Evolutionary conservation across 2,888 invertebrate genomes (phyloP).

Genomic region (Nudaria mundana): DNA sequence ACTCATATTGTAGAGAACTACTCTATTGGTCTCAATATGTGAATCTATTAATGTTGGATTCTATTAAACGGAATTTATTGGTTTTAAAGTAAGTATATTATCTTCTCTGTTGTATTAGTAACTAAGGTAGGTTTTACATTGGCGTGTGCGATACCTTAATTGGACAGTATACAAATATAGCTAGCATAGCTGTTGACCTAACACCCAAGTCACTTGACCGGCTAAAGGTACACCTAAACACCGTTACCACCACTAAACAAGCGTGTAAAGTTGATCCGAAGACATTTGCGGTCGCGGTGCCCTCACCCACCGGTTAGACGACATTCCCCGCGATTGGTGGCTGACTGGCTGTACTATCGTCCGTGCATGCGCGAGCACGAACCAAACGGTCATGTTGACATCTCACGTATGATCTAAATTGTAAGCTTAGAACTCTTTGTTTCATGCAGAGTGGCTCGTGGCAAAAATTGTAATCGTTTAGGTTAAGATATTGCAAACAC

Average conservation of each 20-base stretch:
- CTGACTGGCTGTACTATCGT: slow-evolving; percentile 20
- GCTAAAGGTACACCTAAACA: neutral
- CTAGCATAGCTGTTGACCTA: no score
- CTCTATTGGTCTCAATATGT: no score
- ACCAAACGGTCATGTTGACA: neutral
- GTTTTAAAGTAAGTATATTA: no score
- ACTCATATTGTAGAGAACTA: no score
- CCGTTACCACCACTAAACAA: slow-evolving; percentile 11
- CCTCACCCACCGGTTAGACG: slow-evolving; percentile 26
- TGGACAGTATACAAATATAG: no score
- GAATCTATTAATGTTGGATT: no score
- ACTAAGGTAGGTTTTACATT: no score
- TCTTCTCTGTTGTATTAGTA: no score
- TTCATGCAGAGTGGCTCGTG: neutral
- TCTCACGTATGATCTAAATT: slow-evolving; percentile 19
- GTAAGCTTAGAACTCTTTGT: neutral
- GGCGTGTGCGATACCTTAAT: no score
- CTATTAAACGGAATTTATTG: no score
- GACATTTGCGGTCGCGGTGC: slow-evolving; percentile 17
- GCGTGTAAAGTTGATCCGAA: slow-evolving; percentile 17
- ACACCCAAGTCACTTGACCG: neutral
- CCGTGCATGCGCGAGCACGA: slow-evolving; percentile 26
- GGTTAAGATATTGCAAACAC: neutral
- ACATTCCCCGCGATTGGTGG: slow-evolving; percentile 40
- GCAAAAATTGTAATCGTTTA: no score